These are phyloP conservation scores for Drosophila stalkeri DNA, from an alignment of 2,888 invertebrate species.

Conservation along the genomic window DNA sequence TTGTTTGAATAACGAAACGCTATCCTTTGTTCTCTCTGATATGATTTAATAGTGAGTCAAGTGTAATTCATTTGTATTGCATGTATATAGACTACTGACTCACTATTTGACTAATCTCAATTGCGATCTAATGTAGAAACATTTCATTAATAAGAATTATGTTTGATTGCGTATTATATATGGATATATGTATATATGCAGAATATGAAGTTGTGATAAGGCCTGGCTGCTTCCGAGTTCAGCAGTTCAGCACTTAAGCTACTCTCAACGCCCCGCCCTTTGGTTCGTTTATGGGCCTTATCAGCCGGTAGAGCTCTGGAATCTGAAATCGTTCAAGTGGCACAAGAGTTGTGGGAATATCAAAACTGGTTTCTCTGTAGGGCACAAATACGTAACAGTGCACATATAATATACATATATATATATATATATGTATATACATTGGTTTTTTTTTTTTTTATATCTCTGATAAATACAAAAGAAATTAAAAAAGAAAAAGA, in stretches of 20 bases:
- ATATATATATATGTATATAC: background rate
- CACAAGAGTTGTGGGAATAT: constrained; percentile 61
- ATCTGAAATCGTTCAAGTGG: constrained; percentile 56
- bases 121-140: background rate
- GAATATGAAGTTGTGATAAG: background rate
- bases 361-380: constrained; percentile 71
- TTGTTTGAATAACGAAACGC: constrained; percentile 4
- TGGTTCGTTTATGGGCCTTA: constrained; percentile 24
- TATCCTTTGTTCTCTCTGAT: constrained; percentile 12
- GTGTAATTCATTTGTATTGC: background rate
- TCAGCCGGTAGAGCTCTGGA: constrained; percentile 32
- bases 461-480: constrained; percentile 41
- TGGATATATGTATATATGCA: constrained; percentile 4
- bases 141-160: background rate
- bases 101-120: background rate
- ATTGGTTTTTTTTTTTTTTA: background rate
- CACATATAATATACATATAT: constrained; percentile 30
- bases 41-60: constrained; percentile 6
- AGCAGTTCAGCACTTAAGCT: constrained; percentile 1
- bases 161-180: background rate
- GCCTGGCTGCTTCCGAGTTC: constrained; percentile 33
- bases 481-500: constrained; percentile 16
- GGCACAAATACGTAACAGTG: constrained; percentile 72
- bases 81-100: background rate
- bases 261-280: background rate